Evolutionary conservation across 2,888 invertebrate genomes (phyloP), one percentile per base, ranked within the genome.

Genomic region (Platycnemis pennipes): DNA sequence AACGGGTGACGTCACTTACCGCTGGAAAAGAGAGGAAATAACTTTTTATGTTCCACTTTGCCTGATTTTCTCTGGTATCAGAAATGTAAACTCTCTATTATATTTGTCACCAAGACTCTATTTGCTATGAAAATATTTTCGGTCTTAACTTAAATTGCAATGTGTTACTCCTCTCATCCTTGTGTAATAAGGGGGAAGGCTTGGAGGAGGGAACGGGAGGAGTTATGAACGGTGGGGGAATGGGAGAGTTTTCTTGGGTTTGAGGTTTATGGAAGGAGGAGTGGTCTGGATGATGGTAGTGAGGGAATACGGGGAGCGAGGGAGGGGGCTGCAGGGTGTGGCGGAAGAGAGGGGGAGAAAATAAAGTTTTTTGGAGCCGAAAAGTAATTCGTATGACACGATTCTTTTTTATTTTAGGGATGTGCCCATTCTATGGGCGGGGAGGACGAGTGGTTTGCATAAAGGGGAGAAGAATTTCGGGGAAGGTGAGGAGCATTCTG

Each of bases 321-420:
- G 5, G 26, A 86, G 26, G n/a, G n/a, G n/a, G 26, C 26, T 8
- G 37, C 8, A 44, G 19, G 44, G 11, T n/a, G n/a, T n/a, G n/a
- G n/a, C n/a, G n/a, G n/a, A n/a, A n/a, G n/a, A n/a, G 31, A 49
- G 88, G 46, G 89, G 19, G 42, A 87, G 46, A 42, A 45, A 45
- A 44, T 45, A 44, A 87, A 87, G 89, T 89, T 89, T 56, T 56
- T 56, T 56, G 42, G 89, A 56, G 89, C 56, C 46, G 56, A 89
- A 89, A 91, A 91, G 63, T 91, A 69, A 91, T 91, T 91, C 91
- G 53, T 44, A 89, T 56, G 56, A 89, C 89, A 69, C 63, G 91
- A 8, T 44, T 63, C 45, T 63, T 91, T 91, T 91, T 44, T 49
- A 26, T 63, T 26, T 63, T 8, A 26, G 91, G 91, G 63, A 69